These are phyloP conservation scores for Hipparchia semele DNA, from an alignment of 2,888 invertebrate genomes.

Conservation along the genomic window DNA sequence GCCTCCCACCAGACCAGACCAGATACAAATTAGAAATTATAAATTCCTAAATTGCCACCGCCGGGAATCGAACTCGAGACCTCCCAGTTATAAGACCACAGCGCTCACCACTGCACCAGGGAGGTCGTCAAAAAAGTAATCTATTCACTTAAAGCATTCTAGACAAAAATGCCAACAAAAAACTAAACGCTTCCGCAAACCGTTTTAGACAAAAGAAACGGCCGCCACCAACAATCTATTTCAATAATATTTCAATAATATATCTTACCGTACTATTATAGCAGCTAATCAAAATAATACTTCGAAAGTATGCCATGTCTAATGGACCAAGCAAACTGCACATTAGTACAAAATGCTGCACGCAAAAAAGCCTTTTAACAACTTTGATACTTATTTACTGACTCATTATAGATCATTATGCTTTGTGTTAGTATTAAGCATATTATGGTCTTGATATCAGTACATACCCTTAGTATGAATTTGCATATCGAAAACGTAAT, in stretches of 20 bases:
- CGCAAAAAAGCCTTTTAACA: neutral
- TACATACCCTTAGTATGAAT: neutral
- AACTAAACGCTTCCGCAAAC: too few species aligned
- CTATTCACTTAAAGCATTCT: too few species aligned
- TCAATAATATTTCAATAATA: constrained; percentile 8
- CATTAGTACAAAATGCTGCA: constrained; percentile 29
- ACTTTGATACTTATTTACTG: neutral
- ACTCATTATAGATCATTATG: constrained; percentile 6
- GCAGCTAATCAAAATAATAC: constrained; percentile 16
- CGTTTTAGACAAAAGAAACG: neutral
- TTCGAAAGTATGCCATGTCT: constrained; percentile 58
- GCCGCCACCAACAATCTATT: neutral
- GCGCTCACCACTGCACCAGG: too few species aligned
- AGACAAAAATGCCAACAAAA: too few species aligned
- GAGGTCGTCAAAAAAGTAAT: too few species aligned
- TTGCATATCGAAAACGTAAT: neutral
- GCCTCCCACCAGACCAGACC: too few species aligned
- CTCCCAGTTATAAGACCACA: too few species aligned
- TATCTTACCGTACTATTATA: constrained; percentile 9
- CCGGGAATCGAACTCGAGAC: too few species aligned
- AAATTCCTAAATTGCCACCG: too few species aligned
- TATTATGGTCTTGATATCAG: neutral
- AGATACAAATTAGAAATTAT: too few species aligned
- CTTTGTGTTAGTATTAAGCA: neutral
- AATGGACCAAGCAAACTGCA: constrained; percentile 47